phyloP scores from a whole-genome alignment of 2,888 invertebrate species.

The Drosophila ezoana region DNA sequence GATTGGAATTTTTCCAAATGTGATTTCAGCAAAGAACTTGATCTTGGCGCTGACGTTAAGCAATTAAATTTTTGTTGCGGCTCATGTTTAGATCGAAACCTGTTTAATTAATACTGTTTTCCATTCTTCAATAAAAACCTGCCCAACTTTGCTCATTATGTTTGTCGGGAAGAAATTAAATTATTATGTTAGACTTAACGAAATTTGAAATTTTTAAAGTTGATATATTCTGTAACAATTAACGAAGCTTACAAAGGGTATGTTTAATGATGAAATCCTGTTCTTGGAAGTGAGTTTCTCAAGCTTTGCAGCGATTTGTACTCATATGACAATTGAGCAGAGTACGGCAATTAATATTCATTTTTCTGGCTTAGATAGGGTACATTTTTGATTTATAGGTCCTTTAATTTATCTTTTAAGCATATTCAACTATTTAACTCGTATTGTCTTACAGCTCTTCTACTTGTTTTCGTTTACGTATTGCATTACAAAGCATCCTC shows the following conservation, averaged over 20 bases:
- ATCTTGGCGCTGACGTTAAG: not conserved
- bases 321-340: constrained; percentile 17
- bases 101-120: constrained; percentile 5
- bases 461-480: not conserved
- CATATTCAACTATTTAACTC: not conserved
- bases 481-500: constrained; percentile 10
- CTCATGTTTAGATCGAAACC: constrained; percentile 9
- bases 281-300: not conserved
- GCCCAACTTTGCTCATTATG: constrained; percentile 26
- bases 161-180: constrained; percentile 1
- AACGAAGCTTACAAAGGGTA: no score
- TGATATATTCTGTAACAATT: no score
- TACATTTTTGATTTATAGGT: no score
- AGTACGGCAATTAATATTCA: constrained; percentile 16
- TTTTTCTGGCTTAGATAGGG: not conserved
- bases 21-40: constrained; percentile 1
- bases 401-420: not conserved
- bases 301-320: not conserved
- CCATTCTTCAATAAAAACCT: not conserved
- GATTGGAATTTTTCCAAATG: not conserved
- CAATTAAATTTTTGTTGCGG: constrained; percentile 11
- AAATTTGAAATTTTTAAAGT: no score
- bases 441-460: not conserved
- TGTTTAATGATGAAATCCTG: no score
- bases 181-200: not conserved